Conservation (phyloP, 2,888 invertebrate genomes). For the Cosmia trapezina region DNA sequence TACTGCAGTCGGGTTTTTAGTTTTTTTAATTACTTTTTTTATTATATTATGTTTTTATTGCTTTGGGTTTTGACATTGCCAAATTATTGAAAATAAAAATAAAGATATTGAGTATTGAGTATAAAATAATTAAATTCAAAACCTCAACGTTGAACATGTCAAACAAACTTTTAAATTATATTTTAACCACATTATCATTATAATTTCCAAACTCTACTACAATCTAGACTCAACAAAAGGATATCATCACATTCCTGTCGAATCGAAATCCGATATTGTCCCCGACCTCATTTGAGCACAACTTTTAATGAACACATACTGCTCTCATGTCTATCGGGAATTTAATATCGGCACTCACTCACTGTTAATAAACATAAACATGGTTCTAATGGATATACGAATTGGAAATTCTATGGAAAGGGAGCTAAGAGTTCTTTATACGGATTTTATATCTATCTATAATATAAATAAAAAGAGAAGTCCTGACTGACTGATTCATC, state of each 20-base stretch:
- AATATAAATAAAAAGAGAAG: too few species aligned
- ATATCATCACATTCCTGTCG: neutral
- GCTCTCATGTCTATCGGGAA: slow-evolving; percentile 23
- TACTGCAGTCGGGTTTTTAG: too few species aligned
- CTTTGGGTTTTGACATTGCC: neutral
- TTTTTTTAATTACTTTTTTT: too few species aligned
- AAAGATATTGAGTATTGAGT: too few species aligned
- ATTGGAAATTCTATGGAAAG: slow-evolving; percentile 7
- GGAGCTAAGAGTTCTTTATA: neutral
- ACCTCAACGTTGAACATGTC: neutral
- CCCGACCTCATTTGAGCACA: slow-evolving; percentile 18
- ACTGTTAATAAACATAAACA: slow-evolving; percentile 15
- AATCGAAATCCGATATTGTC: slow-evolving; percentile 1
- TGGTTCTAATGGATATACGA: slow-evolving; percentile 17
- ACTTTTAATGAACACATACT: slow-evolving; percentile 36
- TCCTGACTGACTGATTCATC: too few species aligned
- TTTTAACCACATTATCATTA: neutral
- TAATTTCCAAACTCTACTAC: neutral
- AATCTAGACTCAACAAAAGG: neutral
- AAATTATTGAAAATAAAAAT: neutral
- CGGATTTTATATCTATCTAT: neutral
- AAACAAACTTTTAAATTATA: neutral
- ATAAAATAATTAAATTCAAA: neutral
- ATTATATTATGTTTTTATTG: too few species aligned
- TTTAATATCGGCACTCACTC: slow-evolving; percentile 42